phyloP scores from a whole-genome alignment of 2,888 invertebrate species.

The Diabrotica balteata region DNA sequence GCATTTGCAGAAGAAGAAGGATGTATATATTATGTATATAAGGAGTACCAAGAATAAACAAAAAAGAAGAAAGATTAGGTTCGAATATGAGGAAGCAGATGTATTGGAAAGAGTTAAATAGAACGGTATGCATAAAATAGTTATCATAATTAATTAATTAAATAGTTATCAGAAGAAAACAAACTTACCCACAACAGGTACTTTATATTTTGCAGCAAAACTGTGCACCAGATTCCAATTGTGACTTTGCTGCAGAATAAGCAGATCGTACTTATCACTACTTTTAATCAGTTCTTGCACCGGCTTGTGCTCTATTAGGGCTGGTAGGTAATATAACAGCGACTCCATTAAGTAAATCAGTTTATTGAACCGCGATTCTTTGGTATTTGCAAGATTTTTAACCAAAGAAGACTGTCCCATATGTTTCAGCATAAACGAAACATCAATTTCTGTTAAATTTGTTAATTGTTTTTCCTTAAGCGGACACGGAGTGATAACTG shows the following conservation, averaged over 20 bases:
- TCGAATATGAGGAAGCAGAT: no score
- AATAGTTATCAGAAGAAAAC: no score
- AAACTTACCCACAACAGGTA: slow-evolving; percentile 5
- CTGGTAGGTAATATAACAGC: background rate
- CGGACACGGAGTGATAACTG: slow-evolving; percentile 25
- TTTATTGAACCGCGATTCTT: background rate
- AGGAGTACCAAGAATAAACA: no score
- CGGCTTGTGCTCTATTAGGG: background rate
- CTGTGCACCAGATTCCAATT: background rate
- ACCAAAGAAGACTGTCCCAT: background rate
- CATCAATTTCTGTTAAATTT: slow-evolving; percentile 29
- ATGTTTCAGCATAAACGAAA: background rate
- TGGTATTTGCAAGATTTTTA: background rate
- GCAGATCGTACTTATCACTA: background rate
- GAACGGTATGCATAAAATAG: no score
- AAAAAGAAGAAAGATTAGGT: no score
- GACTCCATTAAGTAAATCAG: no score
- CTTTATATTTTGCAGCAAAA: background rate
- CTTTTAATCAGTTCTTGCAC: background rate
- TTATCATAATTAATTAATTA: no score
- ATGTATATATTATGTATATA: no score
- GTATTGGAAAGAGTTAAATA: no score
- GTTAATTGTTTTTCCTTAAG: slow-evolving; percentile 19
- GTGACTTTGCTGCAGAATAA: background rate
- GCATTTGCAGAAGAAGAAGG: no score